A percentile compares a stretch with the other conserved stretches of the same genome.
These are phyloP conservation scores for Drosophila persimilis DNA, from an alignment of 1,140 invertebrate genomes.

Conservation along the genomic window DNA sequence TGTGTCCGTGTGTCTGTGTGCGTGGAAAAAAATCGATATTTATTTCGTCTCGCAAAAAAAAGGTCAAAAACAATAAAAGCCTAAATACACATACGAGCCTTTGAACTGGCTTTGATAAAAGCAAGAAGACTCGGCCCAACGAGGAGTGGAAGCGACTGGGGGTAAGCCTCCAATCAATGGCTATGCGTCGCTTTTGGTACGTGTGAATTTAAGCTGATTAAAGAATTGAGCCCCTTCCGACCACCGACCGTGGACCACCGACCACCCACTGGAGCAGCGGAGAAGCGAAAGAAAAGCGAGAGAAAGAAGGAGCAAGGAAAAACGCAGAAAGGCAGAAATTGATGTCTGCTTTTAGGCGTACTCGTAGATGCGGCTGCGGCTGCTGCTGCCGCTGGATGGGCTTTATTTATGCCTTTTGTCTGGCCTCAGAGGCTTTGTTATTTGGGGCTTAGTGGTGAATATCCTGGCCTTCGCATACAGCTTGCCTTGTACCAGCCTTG, in stretches of 20 bases:
- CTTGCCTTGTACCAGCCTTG: neutral
- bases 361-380: conserved; percentile 22
- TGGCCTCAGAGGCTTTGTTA: conserved; percentile 66
- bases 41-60: conserved; percentile 57
- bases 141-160: conserved; percentile 8
- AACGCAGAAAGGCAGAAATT: conserved; percentile 66
- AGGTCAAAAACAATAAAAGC: conserved; percentile 81
- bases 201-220: conserved; percentile 83
- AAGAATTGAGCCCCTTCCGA: conserved; percentile 66
- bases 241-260: too few relatives aligned
- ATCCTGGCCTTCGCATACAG: conserved; percentile 13
- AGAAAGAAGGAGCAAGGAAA: conserved; percentile 22
- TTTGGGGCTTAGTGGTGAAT: conserved; percentile 69
- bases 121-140: conserved; percentile 37
- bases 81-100: conserved; percentile 80
- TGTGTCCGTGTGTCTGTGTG: conserved; percentile 29
- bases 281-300: neutral
- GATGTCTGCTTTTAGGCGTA: conserved; percentile 77
- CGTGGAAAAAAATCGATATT: conserved; percentile 70
- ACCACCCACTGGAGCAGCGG: conserved; percentile 6
- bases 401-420: conserved; percentile 73
- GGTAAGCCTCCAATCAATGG: conserved; percentile 78
- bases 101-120: conserved; percentile 80
- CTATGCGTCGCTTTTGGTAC: conserved; percentile 77
- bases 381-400: conserved; percentile 36